Base-by-base conservation (phyloP, 2,113 vertebrate species). In the Rutilus rutilus region DNA sequence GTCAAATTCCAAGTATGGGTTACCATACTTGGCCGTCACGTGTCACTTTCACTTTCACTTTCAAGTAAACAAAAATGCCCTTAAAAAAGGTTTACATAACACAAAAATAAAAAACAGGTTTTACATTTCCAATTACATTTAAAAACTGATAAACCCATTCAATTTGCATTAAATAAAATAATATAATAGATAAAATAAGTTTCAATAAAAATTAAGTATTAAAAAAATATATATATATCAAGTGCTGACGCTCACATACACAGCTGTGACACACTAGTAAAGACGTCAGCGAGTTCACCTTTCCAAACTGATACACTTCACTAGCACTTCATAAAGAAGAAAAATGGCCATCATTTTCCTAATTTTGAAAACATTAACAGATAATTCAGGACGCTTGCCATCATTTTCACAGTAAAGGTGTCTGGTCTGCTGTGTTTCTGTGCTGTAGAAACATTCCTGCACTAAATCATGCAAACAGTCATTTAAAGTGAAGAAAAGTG, bases 401-500 rank as follows among this genome's bases (percentile, higher is more conserved):
- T 47, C 0, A 4, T 8, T 7, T 15, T n/a, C 11, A 25, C 71
- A 47, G 3, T 45, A 15, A 74, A 47, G 11, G 23, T 47, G 39
- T 47, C 71, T 47, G 42, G 33, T 69, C 6, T 19, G 64, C 0
- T 73, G 69, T 4, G 14, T 39, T 23, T 71, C 8, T 45, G 6
- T 45, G 36, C 21, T 45, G 36, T 45, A 25, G 11, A 74, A 17
- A 74, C 71, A 47, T 47, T 74, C 42, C 42, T 3, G 2, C 39
- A 47, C n/a, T 12, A 47, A 74, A 74, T 25, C 39, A 74, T 5
- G 71, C 42, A 25, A 47, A 47, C 7, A 6, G 5, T 47, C 1
- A 74, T 47, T 74, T n/a, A 47, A 74, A 74, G 71, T 47, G 42
- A 47, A 25, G 71, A 74, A 47, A 74, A 17, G 71, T 47, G 71